A percentile compares a stretch with the other conserved stretches of the same genome.
phyloP scores from a whole-genome alignment of 2,113 vertebrate genomes.

The Tinamus guttatus region DNA sequence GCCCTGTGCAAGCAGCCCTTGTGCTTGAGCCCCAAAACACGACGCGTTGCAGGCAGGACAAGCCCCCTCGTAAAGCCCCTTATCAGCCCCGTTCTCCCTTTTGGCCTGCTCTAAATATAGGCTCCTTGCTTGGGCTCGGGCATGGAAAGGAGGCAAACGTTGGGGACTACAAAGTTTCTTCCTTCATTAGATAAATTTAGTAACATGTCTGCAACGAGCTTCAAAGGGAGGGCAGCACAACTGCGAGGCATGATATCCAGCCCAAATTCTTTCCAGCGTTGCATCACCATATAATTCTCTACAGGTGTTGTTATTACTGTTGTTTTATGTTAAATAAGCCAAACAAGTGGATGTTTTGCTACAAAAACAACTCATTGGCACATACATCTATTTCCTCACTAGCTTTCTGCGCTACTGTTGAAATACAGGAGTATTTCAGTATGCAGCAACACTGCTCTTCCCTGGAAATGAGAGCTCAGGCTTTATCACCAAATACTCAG shows the following conservation, averaged over 20 bases:
- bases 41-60: not conserved
- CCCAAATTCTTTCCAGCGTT: not conserved
- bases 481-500: not conserved
- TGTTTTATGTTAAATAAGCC: not conserved
- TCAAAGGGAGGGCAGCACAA: not conserved
- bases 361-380: not conserved
- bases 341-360: not conserved
- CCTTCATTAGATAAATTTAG: not conserved
- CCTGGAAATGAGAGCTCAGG: not conserved
- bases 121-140: not conserved
- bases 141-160: not conserved
- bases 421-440: not conserved
- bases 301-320: not conserved
- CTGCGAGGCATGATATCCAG: not conserved
- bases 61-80: not conserved
- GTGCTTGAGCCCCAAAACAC: not conserved
- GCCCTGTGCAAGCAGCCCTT: not conserved
- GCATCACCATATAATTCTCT: not conserved
- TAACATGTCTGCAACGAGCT: not conserved
- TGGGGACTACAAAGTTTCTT: slow-evolving; percentile 3
- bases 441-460: not conserved
- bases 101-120: not conserved
- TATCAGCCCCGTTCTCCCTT: not conserved
- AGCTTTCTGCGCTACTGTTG: not conserved
- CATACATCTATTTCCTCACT: not conserved